Conservation (phyloP, 2,113 vertebrate genomes). For the Otis tarda region DNA sequence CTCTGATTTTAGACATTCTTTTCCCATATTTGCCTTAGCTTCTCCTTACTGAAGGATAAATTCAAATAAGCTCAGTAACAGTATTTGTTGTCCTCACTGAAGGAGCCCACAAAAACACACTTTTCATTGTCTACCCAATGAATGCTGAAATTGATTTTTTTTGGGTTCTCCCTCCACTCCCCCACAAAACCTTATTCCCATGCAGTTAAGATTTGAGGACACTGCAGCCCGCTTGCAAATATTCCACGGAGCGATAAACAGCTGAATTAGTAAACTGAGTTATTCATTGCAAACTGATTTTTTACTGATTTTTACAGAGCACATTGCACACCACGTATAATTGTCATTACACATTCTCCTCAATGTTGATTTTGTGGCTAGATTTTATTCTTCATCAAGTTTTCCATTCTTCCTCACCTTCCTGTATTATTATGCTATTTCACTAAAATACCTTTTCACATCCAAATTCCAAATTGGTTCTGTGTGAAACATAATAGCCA, state of each 20-base stretch:
- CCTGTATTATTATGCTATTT: not conserved
- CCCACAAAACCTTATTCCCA: not conserved
- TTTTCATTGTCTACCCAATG: not conserved
- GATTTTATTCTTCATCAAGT: not conserved
- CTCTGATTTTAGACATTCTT: not conserved
- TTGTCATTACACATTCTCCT: not conserved
- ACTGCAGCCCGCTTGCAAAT: not conserved
- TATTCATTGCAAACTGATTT: slow-evolving; percentile 26
- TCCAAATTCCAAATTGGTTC: not conserved
- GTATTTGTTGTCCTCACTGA: not conserved
- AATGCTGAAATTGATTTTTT: not conserved
- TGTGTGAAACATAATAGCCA: not conserved
- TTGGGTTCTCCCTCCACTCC: not conserved
- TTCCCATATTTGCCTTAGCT: not conserved
- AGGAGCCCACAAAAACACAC: not conserved
- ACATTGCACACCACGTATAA: not conserved
- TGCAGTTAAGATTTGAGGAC: not conserved
- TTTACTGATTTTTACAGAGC: slow-evolving; percentile 7
- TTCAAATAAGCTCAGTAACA: not conserved
- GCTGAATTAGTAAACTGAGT: not conserved
- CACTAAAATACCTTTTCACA: not conserved
- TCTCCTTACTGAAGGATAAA: not conserved
- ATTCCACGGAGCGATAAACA: not conserved
- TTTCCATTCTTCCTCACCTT: not conserved
- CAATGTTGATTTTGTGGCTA: not conserved